Evolutionary conservation across 1,140 invertebrate species (phyloP).

Genomic region (Zaprionus ghesquierei): DNA sequence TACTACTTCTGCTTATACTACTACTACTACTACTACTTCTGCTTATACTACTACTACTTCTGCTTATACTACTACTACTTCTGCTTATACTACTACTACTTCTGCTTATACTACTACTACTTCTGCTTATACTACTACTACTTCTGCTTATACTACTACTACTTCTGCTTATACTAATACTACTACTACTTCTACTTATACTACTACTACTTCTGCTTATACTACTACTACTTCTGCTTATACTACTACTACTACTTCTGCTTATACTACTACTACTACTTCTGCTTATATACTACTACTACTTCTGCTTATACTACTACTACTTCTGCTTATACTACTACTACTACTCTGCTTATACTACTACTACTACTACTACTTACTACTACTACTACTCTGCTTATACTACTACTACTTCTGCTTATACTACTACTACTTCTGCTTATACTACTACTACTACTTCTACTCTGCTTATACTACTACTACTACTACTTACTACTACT

Average conservation of each 20-base stretch:
- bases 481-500: neutral
- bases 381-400: neutral
- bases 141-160: neutral
- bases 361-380: neutral
- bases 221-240: neutral
- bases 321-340: neutral
- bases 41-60: neutral
- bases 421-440: neutral
- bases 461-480: neutral
- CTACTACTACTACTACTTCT: neutral
- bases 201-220: neutral
- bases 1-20: neutral
- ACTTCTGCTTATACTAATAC: neutral
- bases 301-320: neutral
- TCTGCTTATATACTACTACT: neutral
- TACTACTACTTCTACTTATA: neutral
- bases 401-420: neutral
- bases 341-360: neutral
- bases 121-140: neutral
- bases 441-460: neutral
- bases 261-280: neutral
- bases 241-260: neutral
- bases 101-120: neutral
- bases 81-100: neutral
- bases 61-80: neutral